A percentile compares a stretch with the other conserved stretches of the same genome.
Evolutionary conservation across 2,797 vertebrate species (phyloP).

Genomic region (Podarcis lilfordi): DNA sequence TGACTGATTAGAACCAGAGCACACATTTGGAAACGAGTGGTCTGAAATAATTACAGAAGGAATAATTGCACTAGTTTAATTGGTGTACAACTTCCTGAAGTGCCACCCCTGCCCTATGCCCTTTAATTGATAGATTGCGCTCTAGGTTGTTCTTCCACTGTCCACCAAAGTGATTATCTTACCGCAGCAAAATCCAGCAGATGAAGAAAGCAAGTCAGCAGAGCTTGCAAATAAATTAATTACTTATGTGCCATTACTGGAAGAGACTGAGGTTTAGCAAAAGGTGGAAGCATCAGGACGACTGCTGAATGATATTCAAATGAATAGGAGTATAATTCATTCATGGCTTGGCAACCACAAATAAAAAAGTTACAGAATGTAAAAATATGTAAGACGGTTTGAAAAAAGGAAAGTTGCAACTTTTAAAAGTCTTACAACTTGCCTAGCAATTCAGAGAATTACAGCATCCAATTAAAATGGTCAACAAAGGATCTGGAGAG

Average conservation of each 20-base stretch:
- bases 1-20: constrained; percentile 51
- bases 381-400: no score
- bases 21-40: constrained; percentile 48
- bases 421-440: no score
- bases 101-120: background rate
- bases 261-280: background rate
- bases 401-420: no score
- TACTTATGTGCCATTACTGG: background rate
- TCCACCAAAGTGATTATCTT: constrained; percentile 24
- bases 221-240: background rate
- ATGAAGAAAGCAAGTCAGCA: background rate
- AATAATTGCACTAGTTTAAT: constrained; percentile 48
- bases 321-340: no score
- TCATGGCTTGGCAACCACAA: no score
- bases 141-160: constrained; percentile 35
- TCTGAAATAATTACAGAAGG: constrained; percentile 61
- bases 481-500: no score
- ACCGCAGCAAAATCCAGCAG: background rate
- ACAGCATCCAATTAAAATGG: no score
- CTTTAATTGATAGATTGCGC: constrained; percentile 30
- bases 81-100: constrained; percentile 31
- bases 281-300: background rate
- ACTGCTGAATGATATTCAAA: no score
- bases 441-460: no score
- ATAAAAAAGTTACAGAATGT: no score